Percentiles rank a stretch among this genome's conserved stretches.
Evolutionary conservation across 2,888 invertebrate species (phyloP).

Genomic region (Dolichopus griseipennis): DNA sequence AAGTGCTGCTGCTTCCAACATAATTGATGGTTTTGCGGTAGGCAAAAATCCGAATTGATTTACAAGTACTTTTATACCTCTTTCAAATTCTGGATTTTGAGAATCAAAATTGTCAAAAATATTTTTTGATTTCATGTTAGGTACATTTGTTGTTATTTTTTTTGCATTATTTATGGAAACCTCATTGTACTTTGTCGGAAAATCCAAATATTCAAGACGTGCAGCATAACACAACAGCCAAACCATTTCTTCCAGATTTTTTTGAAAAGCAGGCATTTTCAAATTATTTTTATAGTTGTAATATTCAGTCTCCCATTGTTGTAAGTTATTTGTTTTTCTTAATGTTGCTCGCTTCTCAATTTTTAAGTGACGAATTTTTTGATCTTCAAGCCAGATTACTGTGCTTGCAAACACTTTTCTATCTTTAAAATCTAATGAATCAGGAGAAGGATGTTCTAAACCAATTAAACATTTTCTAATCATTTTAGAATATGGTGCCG

Average conservation of each 20-base stretch:
- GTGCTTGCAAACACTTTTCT: slow-evolving; percentile 68
- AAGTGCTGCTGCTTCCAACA: slow-evolving; percentile 59
- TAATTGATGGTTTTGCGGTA: slow-evolving; percentile 71
- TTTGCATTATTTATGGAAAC: slow-evolving; percentile 45
- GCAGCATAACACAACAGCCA: slow-evolving; percentile 82
- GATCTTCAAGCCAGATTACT: slow-evolving; percentile 86
- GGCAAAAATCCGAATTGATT: slow-evolving; percentile 67
- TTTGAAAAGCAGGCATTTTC: slow-evolving; percentile 58
- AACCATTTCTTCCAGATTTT: slow-evolving; percentile 62
- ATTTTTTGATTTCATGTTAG: slow-evolving; percentile 69
- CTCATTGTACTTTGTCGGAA: slow-evolving; percentile 61
- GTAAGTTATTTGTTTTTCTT: slow-evolving; percentile 55
- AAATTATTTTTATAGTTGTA: slow-evolving; percentile 65
- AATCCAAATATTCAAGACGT: slow-evolving; percentile 69
- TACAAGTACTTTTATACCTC: slow-evolving; percentile 71
- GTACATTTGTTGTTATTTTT: slow-evolving; percentile 52
- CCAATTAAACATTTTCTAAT: slow-evolving; percentile 68
- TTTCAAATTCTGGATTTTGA: slow-evolving; percentile 71
- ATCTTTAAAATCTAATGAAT: slow-evolving; percentile 64
- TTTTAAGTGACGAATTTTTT: slow-evolving; percentile 80
- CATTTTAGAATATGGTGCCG: no score
- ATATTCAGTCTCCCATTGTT: slow-evolving; percentile 63
- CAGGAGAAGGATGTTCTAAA: slow-evolving; percentile 66
- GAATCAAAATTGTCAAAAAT: slow-evolving; percentile 80
- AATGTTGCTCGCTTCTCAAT: slow-evolving; percentile 69